These are phyloP conservation scores for Venusia cambrica DNA, from an alignment of 2,888 invertebrate genomes.

Conservation along the genomic window DNA sequence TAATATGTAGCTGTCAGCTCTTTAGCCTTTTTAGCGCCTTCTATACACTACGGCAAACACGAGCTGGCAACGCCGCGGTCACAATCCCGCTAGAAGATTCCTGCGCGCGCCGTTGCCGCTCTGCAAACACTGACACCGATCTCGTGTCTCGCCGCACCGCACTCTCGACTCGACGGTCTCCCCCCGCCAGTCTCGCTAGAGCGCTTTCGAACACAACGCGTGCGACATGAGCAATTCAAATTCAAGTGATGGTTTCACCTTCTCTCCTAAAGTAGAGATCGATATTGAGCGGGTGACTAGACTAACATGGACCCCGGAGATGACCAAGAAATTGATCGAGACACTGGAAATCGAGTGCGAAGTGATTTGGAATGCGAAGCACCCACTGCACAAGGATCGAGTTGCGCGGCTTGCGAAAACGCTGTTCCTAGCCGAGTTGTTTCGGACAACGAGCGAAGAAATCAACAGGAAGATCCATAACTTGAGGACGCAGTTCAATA, in stretches of 20 bases:
- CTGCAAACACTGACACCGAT: slow-evolving; percentile 61
- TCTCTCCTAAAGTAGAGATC: slow-evolving; percentile 57
- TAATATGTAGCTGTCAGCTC: slow-evolving; percentile 50
- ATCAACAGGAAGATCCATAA: slow-evolving; percentile 69
- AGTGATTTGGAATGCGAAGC: slow-evolving; percentile 63
- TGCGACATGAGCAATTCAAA: slow-evolving; percentile 61
- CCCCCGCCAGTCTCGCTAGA: slow-evolving; percentile 73
- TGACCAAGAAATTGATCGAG: slow-evolving; percentile 59
- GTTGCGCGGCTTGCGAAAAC: slow-evolving; percentile 47
- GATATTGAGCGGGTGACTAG: slow-evolving; percentile 47
- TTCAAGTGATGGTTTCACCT: slow-evolving; percentile 54
- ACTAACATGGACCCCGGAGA: slow-evolving; percentile 57
- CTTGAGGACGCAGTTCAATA: slow-evolving; percentile 66
- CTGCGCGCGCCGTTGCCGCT: slow-evolving; percentile 57
- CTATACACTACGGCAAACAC: slow-evolving; percentile 32
- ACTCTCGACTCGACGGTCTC: slow-evolving; percentile 30
- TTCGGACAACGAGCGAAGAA: slow-evolving; percentile 61
- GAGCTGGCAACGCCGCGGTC: slow-evolving; percentile 39
- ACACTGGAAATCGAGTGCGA: slow-evolving; percentile 59
- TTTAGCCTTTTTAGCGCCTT: slow-evolving; percentile 47
- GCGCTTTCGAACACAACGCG: slow-evolving; percentile 52
- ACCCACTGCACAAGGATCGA: slow-evolving; percentile 54
- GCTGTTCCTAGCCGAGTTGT: slow-evolving; percentile 58
- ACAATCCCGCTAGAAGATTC: no score
- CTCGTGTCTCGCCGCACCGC: slow-evolving; percentile 54